A percentile compares a stretch with the other conserved stretches of the same genome.
phyloP scores from a whole-genome alignment of 2,888 invertebrate genomes.

The Phymatocera aterrima region DNA sequence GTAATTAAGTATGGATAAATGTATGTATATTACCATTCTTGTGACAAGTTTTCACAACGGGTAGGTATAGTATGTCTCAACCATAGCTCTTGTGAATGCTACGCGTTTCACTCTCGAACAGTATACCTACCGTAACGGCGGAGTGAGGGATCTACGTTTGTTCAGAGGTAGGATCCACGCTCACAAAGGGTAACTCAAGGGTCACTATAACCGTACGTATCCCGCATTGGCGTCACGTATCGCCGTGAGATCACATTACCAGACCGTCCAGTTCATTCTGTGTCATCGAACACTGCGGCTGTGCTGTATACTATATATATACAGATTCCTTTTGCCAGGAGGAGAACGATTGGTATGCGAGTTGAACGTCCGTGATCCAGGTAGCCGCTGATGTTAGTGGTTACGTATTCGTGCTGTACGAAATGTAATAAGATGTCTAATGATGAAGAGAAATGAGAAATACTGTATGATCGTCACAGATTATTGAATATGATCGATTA shows the following conservation, averaged over 20 bases:
- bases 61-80: conserved; percentile 2
- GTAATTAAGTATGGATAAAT: too few relatives aligned
- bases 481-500: too few relatives aligned
- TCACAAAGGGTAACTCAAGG: conserved; percentile 45
- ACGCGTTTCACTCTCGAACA: background rate
- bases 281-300: conserved; percentile 46
- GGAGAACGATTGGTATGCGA: conserved; percentile 2
- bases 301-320: background rate
- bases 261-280: conserved; percentile 45
- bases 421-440: background rate
- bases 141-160: conserved; percentile 21
- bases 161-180: conserved; percentile 39
- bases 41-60: background rate
- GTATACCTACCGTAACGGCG: background rate
- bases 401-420: background rate
- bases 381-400: background rate
- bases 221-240: conserved; percentile 46
- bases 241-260: conserved; percentile 45
- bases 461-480: too few relatives aligned
- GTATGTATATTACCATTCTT: background rate
- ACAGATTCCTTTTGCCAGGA: background rate
- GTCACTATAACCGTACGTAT: conserved; percentile 38
- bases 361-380: background rate
- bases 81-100: background rate
- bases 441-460: background rate